phyloP scores from a whole-genome alignment of 1,140 invertebrate genomes.

The Spodoptera frugiperda region DNA sequence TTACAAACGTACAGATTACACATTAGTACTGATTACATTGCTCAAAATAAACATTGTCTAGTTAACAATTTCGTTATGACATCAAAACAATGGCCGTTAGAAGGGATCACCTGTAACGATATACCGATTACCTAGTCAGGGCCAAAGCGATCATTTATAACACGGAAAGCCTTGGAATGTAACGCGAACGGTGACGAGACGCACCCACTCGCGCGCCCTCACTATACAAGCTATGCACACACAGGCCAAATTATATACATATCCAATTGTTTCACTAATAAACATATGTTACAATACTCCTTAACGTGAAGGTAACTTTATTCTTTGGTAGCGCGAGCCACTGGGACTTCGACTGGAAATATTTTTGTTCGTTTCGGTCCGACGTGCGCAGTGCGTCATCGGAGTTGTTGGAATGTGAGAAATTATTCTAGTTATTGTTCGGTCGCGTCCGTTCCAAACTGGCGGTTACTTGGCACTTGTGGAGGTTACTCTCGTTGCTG shows the following conservation, averaged over 20 bases:
- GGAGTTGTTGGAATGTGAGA: constrained; percentile 71
- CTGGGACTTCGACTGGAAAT: constrained; percentile 58
- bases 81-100: constrained; percentile 57
- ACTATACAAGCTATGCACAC: constrained; percentile 67
- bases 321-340: constrained; percentile 83
- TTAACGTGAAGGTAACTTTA: constrained; percentile 83
- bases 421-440: constrained; percentile 62
- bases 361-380: constrained; percentile 54
- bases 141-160: constrained; percentile 63
- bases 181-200: constrained; percentile 51
- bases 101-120: constrained; percentile 53
- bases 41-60: constrained; percentile 81
- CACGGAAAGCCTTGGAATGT: constrained; percentile 78
- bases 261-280: constrained; percentile 62
- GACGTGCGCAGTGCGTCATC: constrained; percentile 1
- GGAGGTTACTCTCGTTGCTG: constrained; percentile 59
- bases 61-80: constrained; percentile 64
- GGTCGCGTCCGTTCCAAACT: constrained; percentile 53
- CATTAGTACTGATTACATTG: constrained; percentile 81
- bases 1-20: constrained; percentile 80
- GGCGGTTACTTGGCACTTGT: constrained; percentile 74
- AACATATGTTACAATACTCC: constrained; percentile 80
- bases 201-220: constrained; percentile 36
- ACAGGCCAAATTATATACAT: constrained; percentile 81
- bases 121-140: constrained; percentile 52